Base-by-base conservation (phyloP, 2,888 invertebrate species). In the Theristus sp. region DNA sequence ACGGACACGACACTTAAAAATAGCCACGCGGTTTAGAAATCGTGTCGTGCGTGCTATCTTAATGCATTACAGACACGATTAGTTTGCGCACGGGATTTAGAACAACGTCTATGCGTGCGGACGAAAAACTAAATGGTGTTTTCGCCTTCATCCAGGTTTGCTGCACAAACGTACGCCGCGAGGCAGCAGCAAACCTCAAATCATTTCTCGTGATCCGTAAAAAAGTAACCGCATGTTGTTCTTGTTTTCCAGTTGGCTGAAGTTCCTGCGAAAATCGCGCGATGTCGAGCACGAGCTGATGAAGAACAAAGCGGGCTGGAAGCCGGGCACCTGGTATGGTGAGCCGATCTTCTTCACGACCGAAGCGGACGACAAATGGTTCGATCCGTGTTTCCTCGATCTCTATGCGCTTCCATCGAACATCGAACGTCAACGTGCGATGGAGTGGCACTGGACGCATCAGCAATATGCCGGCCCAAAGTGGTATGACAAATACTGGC, bases 251-350 rank as follows among this genome's bases (percentile, higher is more conserved):
- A 70, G 70, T 55, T 70, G 69, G 68, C 65, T 72, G 59, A 68
- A 67, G 61, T 58, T 68, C 52, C 62, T 74, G 61, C 70, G 75
- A 29, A 68, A 70, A 59, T 75, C 75, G 64, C 69, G 77, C 27
- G 78, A 78, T 27, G 71, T 75, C 52, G 78, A 78, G 65, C 71
- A 72, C 56, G 74, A 76, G 60, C 65, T 79, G 60, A 78, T 78
- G 78, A 77, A 77, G 66, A 71, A 78, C 63, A 75, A 76, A 24
- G 75, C 76, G 28, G 76, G 75, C 59, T 72, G 71, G 71, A 67
- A 69, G 61, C 61, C 71, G 13, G 78, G 78, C 56, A 78, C 76
- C 20, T 72, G 72, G 66, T 75, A 74, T 62, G 78, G 77, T 38
- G 73, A 76, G 60, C 75, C 77, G 53, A 70, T 78, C 53, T 78